Evolutionary conservation across 2,113 vertebrate genomes (phyloP).

Genomic region (Hemiprocne comata): DNA sequence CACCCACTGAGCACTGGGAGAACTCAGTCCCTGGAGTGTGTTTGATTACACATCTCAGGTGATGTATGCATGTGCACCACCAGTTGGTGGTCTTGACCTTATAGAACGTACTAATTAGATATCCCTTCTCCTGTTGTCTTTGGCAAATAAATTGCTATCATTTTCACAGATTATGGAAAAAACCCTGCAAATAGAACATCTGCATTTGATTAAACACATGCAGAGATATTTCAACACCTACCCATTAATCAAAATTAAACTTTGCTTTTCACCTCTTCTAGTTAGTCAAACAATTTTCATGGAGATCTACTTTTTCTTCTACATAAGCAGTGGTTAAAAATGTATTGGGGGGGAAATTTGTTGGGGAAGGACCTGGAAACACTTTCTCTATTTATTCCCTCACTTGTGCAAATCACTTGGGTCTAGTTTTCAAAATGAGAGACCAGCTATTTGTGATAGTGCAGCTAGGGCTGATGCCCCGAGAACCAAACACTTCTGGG

Average conservation of each 20-base stretch:
- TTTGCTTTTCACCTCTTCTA: background rate
- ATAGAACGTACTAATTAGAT: background rate
- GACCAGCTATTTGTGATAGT: background rate
- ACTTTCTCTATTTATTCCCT: background rate
- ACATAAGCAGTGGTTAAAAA: background rate
- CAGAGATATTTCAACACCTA: background rate
- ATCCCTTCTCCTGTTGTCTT: background rate
- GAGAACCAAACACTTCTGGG: background rate
- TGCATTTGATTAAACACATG: constrained; percentile 48
- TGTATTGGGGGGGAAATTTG: fast-evolving
- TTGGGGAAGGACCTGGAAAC: background rate
- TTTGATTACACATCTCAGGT: background rate
- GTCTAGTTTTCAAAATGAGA: background rate
- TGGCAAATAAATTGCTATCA: background rate
- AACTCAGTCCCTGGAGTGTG: background rate
- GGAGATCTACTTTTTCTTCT: background rate
- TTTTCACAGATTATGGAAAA: background rate
- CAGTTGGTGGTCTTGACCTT: background rate
- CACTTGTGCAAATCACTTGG: background rate
- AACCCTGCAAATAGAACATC: background rate
- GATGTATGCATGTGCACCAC: background rate
- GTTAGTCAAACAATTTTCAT: background rate
- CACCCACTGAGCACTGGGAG: background rate
- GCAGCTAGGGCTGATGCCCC: background rate
- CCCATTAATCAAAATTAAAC: constrained; percentile 19